Base-by-base conservation (phyloP, 2,113 vertebrate species). In the Mus spicilegus region DNA sequence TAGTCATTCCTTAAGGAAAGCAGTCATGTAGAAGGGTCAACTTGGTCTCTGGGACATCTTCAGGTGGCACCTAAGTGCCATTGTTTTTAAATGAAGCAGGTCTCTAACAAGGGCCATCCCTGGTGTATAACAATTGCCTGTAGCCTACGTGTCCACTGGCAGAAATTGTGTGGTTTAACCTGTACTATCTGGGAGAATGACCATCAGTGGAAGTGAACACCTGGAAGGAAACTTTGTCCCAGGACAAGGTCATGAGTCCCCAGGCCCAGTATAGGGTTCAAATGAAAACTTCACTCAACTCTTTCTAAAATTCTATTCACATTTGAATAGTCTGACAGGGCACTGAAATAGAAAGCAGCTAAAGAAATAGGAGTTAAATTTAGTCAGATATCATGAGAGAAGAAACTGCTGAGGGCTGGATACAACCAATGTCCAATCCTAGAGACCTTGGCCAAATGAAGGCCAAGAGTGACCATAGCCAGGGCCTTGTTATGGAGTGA, bases 11-110 rank as follows among this genome's bases (percentile, higher is more conserved):
- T 96, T 46, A 46, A 22, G 49, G 75, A 86, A 96, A 80, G 36
- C 73, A 95, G 75, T 39, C 17, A 49, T 94, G 19, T 96, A 84
- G 70, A 76, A 92, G 46, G 72, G 33, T 51, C 56, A 95, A 46
- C 58, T 61, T 96, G 72, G n/a, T 89, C 54, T 91, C 54, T 93
- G 49, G 65, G 82, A 22, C 89, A 30, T 91, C 58, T 13, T 84
- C 58, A 89, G 20, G 17, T 94, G 33, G 82, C 17, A 22, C 72
- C 19, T 72, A 67, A 49, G 73, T 49, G 24, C 54, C 42, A 73
- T 39, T 94, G 65, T 80, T 89, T 16, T 94, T 69, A 33, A 67
- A 89, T 72, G 33, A 51, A 51, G 20, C 65, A 69, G 95, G 77
- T 69, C 72, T 75, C 28, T 85, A 36, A 14, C 84, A 70, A 69